Evolutionary conservation across 1,140 invertebrate genomes (phyloP), one percentile per base, ranked within the genome.

Genomic region (Metopolophium dirhodum): DNA sequence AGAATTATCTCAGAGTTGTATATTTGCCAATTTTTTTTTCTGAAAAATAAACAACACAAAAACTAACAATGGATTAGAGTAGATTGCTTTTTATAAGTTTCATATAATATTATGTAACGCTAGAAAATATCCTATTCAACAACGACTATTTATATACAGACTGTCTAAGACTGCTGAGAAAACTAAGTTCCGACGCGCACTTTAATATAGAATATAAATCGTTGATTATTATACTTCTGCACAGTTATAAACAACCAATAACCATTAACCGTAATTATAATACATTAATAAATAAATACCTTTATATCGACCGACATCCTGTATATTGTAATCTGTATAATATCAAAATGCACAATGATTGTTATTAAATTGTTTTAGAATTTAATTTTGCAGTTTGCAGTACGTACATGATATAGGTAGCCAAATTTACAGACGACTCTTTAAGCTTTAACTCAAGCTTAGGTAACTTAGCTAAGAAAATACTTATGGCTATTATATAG

Each of bases 81-180:
- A 89, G 30, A 89, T 54, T 54, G 22, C 45, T 89, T 89, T 89
- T 54, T 89, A 54, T 89, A 54, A 35, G 23, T 54, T 8, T 89
- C 18, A 26, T 41, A 45, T 86, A 47, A 86, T 86, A 86, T 54
- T 35, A 89, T 89, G 51, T 89, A 89, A 89, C n/a, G 51, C n/a
- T 89, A 89, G 11, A 51, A 54, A 51, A 54, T 89, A 54, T 54
- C 45, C 45, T 47, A 49, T 87, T 87, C 47, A 89, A 89, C 35
- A 37, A 89, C 6, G 9, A 89, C 87, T 51, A 54, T 54, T 89
- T 89, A 54, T 89, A 89, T 35, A 49, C 20, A 1, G 20, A 8
- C 45, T n/a, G 37, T 77, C 14, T 77, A 68, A 57, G 23, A 26
- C 23, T 51, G 18, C 20, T 30, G 14, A 35, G 30, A n/a, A 77